Conservation (phyloP, 2,888 invertebrate genomes). For the Enchytraeus crypticus region DNA sequence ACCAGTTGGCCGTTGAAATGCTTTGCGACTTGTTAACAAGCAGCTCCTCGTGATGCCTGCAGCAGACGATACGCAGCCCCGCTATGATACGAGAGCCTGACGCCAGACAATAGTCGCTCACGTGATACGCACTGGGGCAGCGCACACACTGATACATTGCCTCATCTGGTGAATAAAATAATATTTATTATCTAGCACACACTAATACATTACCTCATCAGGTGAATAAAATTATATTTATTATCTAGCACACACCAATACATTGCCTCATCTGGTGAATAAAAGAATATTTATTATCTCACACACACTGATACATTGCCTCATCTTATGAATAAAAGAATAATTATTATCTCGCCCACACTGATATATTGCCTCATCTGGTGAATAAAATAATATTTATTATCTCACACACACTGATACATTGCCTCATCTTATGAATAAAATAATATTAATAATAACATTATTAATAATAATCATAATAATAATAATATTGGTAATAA, state of each 20-base stretch:
- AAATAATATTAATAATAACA: too few species aligned
- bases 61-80: slow-evolving; percentile 70
- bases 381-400: too few species aligned
- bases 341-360: too few species aligned
- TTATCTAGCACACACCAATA: not conserved
- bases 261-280: not conserved
- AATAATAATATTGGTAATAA: too few species aligned
- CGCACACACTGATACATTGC: slow-evolving; percentile 57
- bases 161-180: not conserved
- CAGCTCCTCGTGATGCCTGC: slow-evolving; percentile 59
- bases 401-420: too few species aligned
- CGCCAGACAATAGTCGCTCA: slow-evolving; percentile 63
- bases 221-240: too few species aligned
- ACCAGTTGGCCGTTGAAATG: slow-evolving; percentile 62
- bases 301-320: not conserved
- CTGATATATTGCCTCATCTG: not conserved
- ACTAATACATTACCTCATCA: not conserved
- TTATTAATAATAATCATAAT: too few species aligned
- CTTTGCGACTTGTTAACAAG: not conserved
- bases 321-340: not conserved
- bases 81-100: slow-evolving; percentile 75
- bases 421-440: too few species aligned
- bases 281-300: too few species aligned
- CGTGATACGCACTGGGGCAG: slow-evolving; percentile 84
- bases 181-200: too few species aligned